Evolutionary conservation across 2,888 invertebrate genomes (phyloP).

Genomic region (Taenaris catops): DNA sequence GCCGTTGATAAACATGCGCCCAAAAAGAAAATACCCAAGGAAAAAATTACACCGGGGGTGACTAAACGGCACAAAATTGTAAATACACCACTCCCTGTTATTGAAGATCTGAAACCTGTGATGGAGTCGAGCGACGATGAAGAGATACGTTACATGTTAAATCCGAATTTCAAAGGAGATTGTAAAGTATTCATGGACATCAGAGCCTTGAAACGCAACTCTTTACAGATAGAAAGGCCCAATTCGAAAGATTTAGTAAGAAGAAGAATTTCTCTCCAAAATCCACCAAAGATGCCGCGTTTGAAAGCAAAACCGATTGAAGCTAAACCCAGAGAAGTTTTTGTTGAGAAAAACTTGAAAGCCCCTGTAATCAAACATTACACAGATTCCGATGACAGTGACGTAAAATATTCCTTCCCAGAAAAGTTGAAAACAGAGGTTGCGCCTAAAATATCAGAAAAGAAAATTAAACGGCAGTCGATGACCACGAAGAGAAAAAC

Average conservation of each 20-base stretch:
- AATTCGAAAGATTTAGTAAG: constrained; percentile 56
- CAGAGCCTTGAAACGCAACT: constrained; percentile 55
- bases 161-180: constrained; percentile 55
- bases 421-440: constrained; percentile 22
- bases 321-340: constrained; percentile 28
- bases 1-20: constrained; percentile 26
- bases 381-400: constrained; percentile 67
- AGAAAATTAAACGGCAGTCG: constrained; percentile 40
- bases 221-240: constrained; percentile 61
- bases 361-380: constrained; percentile 33
- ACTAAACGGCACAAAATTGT: constrained; percentile 44
- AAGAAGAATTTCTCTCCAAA: constrained; percentile 58
- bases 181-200: constrained; percentile 57
- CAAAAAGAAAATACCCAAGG: constrained; percentile 37
- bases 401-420: constrained; percentile 69
- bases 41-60: constrained; percentile 39
- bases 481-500: constrained; percentile 51
- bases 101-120: constrained; percentile 27
- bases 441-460: constrained; percentile 14
- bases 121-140: constrained; percentile 58
- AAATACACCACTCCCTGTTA: constrained; percentile 25
- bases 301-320: constrained; percentile 50
- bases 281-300: constrained; percentile 57
- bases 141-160: constrained; percentile 65
- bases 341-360: constrained; percentile 34